Base-by-base conservation (phyloP, 2,888 invertebrate species). In the Scaeva pyrastri region DNA sequence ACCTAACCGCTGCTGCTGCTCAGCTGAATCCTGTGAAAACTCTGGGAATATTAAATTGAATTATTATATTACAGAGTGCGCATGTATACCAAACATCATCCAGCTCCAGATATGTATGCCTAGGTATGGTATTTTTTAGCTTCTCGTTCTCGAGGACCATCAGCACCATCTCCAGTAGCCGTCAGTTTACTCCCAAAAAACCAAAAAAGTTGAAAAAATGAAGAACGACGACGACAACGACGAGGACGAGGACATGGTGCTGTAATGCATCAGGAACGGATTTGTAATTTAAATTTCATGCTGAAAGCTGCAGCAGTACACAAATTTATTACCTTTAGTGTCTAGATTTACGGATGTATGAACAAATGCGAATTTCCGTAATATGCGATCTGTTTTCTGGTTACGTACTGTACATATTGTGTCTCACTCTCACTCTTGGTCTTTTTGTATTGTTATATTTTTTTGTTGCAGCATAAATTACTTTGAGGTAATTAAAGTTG, bases 261-360 rank as follows among this genome's bases (percentile, higher is more conserved):
- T 72, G 71, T 75, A 60, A 71, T 84, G 84, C 71, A 31, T 31
- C 31, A 80, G 75, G 45, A 84, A 79, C 58, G 74, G 71, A 84
- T 84, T 84, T 84, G 80, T 84, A 84, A 84, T 84, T 84, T 80
- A 80, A 84, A 84, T 84, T 79, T 84, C 75, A 80, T 80, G 84
- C 80, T 84, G 75, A 80, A 84, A 80, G 84, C 80, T 84, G 75
- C 80, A 84, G 83, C 70, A 55, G 79, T 72, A 62, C 43, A 76
- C 45, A 75, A 75, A 84, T 84, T 84, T 84, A 84, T 84, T 80
- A 80, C 75, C 50, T 72, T 75, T 60, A 66, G 71, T 66, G 68
- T 66, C 66, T 58, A 71, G 75, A 79, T 80, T 75, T 80, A 79
- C 79, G 83, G 74, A 84, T 78, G 78, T 78, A 62, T 73, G 82